These are phyloP conservation scores for Amyelois transitella DNA, from an alignment of 1,140 invertebrate species.

Conservation along the genomic window DNA sequence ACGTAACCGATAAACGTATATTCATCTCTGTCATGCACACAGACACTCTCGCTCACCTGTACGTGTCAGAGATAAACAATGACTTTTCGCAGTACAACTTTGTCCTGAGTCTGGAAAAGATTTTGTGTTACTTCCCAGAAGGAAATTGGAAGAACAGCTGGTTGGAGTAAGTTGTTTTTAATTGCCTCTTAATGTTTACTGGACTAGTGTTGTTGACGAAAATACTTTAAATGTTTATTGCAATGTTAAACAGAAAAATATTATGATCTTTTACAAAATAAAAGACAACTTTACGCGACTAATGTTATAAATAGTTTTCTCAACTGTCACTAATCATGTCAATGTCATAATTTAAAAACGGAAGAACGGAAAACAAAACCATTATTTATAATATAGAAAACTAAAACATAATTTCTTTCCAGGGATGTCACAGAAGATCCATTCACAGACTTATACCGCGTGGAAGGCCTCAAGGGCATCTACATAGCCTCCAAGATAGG, in stretches of 20 bases:
- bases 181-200: too few species aligned
- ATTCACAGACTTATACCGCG: conserved; percentile 93
- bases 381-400: too few species aligned
- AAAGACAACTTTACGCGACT: too few species aligned
- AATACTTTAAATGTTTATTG: too few species aligned
- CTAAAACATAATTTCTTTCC: conserved; percentile 26
- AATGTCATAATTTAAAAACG: too few species aligned
- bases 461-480: conserved; percentile 89
- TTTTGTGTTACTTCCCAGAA: conserved; percentile 90
- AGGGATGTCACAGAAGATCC: conserved; percentile 86
- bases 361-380: too few species aligned
- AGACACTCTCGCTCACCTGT: conserved; percentile 83
- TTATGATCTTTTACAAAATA: too few species aligned
- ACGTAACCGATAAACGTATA: conserved; percentile 86
- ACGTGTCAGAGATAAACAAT: conserved; percentile 80
- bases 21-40: conserved; percentile 90
- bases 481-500: conserved; percentile 91
- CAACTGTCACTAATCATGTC: too few species aligned
- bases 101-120: conserved; percentile 85
- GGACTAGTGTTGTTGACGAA: too few species aligned
- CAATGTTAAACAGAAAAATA: too few species aligned
- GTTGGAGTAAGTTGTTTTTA: conserved; percentile 81
- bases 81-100: conserved; percentile 79
- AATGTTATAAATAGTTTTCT: too few species aligned
- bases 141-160: conserved; percentile 86